A percentile compares a stretch with the other conserved stretches of the same genome.
phyloP scores from a whole-genome alignment of 92 coral and sea anemone species.

The Montipora capitata region DNA sequence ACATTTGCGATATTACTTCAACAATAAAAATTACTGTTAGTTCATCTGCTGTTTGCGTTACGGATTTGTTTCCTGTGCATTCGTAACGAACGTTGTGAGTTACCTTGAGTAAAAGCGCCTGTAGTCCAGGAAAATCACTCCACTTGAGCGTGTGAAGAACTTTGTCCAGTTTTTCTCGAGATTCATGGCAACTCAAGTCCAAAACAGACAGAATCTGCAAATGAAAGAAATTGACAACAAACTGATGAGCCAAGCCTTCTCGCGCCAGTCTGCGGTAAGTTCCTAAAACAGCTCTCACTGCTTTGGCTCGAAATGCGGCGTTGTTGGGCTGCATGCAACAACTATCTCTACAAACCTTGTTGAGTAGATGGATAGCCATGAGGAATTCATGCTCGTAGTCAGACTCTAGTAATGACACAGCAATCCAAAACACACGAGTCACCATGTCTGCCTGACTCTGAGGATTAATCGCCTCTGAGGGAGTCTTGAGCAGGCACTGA shows the following conservation, averaged over 20 bases:
- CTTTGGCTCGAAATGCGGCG: too few species aligned
- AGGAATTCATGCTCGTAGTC: slow-evolving; percentile 98
- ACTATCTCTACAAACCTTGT: slow-evolving; percentile 78
- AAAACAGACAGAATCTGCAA: slow-evolving; percentile 91
- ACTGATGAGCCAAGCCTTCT: too few species aligned
- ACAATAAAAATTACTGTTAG: too few species aligned
- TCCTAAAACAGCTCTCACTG: too few species aligned
- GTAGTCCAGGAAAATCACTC: slow-evolving; percentile 96
- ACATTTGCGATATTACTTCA: too few species aligned
- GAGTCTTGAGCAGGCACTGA: slow-evolving; percentile 86
- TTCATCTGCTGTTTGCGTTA: too few species aligned
- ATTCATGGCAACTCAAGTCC: slow-evolving; percentile 85
- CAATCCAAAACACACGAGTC: slow-evolving; percentile 98
- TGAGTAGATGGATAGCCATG: slow-evolving; percentile 90
- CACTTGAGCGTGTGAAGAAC: slow-evolving; percentile 93
- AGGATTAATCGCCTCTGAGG: slow-evolving; percentile 86
- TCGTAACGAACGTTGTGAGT: neutral
- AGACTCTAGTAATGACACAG: slow-evolving; percentile 97
- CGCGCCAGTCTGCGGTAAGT: too few species aligned
- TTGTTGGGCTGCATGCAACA: neutral
- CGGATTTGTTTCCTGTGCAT: neutral
- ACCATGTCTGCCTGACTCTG: slow-evolving; percentile 96
- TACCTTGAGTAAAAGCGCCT: slow-evolving; percentile 95
- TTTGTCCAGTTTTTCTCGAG: slow-evolving; percentile 91
- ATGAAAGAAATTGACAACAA: neutral